A percentile compares a stretch with the other conserved stretches of the same genome.
phyloP scores from a whole-genome alignment of 2,888 invertebrate genomes.

The Theristus sp. region DNA sequence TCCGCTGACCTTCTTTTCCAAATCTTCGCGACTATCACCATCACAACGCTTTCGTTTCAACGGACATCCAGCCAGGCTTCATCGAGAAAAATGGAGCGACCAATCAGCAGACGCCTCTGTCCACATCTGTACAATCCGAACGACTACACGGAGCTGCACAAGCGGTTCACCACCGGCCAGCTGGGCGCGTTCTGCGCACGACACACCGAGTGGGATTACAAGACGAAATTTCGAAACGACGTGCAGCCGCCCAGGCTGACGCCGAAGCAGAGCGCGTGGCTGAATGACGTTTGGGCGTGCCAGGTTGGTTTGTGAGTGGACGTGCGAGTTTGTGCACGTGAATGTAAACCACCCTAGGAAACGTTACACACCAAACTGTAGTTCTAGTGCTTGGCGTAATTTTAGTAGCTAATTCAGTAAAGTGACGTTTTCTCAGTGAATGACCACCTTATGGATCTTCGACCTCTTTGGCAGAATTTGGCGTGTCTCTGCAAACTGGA shows the following conservation, averaged over 20 bases:
- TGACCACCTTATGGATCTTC: neutral
- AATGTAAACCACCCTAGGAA: too few species aligned
- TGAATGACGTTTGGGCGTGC: neutral
- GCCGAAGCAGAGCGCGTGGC: neutral
- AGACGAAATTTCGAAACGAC: neutral
- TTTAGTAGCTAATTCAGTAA: neutral
- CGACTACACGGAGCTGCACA: too few species aligned
- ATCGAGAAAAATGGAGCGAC: too few species aligned
- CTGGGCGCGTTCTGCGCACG: neutral
- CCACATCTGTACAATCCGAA: too few species aligned
- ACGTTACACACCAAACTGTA: too few species aligned
- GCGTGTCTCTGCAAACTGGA: conserved; percentile 1
- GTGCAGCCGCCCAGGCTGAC: neutral
- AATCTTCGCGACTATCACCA: too few species aligned
- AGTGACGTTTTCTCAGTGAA: neutral
- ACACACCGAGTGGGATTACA: neutral
- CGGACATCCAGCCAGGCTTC: too few species aligned
- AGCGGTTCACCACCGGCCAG: neutral
- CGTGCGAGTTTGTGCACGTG: too few species aligned
- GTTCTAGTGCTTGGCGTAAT: neutral
- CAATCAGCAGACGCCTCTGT: too few species aligned
- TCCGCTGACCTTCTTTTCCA: too few species aligned
- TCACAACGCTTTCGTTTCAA: too few species aligned
- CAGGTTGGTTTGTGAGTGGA: neutral
- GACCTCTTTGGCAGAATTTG: neutral